Conservation (phyloP, 92 coral and sea anemone genomes). For the Zoanthus solanderi region DNA sequence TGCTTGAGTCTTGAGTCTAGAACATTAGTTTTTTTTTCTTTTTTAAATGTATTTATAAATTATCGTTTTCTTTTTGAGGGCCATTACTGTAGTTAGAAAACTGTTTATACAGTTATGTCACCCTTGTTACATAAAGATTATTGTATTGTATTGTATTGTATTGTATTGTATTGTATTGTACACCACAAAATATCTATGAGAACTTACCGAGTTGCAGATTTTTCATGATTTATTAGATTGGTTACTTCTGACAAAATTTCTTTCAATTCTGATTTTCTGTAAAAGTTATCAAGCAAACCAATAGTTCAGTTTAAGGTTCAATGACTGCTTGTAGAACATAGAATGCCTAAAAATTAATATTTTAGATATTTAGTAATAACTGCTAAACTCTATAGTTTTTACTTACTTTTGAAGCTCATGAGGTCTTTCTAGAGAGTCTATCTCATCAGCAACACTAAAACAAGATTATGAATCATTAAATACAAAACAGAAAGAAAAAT, state of each 20-base stretch:
- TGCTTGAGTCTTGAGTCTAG: no score
- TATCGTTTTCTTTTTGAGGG: no score
- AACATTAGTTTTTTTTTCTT: no score
- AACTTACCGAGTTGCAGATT: slow-evolving; percentile 73
- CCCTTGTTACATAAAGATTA: no score
- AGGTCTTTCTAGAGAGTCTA: background rate
- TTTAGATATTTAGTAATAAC: background rate
- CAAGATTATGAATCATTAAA: no score
- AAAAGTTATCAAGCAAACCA: background rate
- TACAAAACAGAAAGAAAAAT: no score
- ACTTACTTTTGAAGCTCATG: slow-evolving; percentile 33
- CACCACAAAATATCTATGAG: no score
- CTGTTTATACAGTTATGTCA: no score
- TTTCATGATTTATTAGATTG: slow-evolving; percentile 75
- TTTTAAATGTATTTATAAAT: no score
- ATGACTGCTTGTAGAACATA: background rate
- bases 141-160: no score
- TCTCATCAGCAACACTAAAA: slow-evolving; percentile 4
- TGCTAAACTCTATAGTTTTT: background rate
- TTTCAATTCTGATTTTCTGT: slow-evolving; percentile 71
- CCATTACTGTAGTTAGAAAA: no score
- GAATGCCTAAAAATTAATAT: background rate
- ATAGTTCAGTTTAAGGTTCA: background rate
- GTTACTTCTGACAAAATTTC: slow-evolving; percentile 70
- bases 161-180: no score